A percentile compares a stretch with the other conserved stretches of the same genome.
Evolutionary conservation across 1,140 invertebrate species (phyloP).

Genomic region (Pectinophora gossypiella): DNA sequence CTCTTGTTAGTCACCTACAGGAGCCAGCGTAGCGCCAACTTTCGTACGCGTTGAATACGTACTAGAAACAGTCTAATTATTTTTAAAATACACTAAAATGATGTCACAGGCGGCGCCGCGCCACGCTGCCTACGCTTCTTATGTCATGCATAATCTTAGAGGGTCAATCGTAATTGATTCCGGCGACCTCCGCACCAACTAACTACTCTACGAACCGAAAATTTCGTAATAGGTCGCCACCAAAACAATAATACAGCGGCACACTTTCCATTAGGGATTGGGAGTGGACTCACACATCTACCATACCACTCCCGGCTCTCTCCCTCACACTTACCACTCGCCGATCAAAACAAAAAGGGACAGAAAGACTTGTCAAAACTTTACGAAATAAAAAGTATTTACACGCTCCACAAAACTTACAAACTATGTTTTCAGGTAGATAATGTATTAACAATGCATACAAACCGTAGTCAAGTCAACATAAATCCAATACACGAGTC

Average conservation of each 20-base stretch:
- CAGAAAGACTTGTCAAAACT: slow-evolving; percentile 49
- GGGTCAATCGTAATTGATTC: slow-evolving; percentile 26
- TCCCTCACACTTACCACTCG: slow-evolving; percentile 32
- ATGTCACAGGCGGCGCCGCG: slow-evolving; percentile 37
- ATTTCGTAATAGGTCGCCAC: slow-evolving; percentile 61
- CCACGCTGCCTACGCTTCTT: slow-evolving; percentile 47
- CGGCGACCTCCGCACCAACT: slow-evolving; percentile 30
- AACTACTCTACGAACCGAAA: slow-evolving; percentile 28
- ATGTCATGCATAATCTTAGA: slow-evolving; percentile 38
- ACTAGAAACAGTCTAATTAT: slow-evolving; percentile 2
- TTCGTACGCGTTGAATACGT: too few species aligned
- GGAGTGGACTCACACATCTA: slow-evolving; percentile 46
- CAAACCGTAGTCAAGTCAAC: slow-evolving; percentile 61
- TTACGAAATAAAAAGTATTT: slow-evolving; percentile 53
- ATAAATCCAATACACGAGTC: slow-evolving; percentile 64
- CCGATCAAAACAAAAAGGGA: slow-evolving; percentile 27
- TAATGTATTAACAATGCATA: slow-evolving; percentile 14
- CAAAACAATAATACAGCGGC: slow-evolving; percentile 66
- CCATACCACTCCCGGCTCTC: slow-evolving; percentile 29
- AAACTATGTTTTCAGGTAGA: not conserved
- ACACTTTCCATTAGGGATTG: slow-evolving; percentile 54
- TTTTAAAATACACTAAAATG: slow-evolving; percentile 45
- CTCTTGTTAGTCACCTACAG: too few species aligned
- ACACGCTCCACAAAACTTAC: slow-evolving; percentile 31
- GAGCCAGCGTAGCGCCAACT: not conserved